Base-by-base conservation (phyloP, 1,140 invertebrate genomes). In the Pseudomyrmex sp. region DNA sequence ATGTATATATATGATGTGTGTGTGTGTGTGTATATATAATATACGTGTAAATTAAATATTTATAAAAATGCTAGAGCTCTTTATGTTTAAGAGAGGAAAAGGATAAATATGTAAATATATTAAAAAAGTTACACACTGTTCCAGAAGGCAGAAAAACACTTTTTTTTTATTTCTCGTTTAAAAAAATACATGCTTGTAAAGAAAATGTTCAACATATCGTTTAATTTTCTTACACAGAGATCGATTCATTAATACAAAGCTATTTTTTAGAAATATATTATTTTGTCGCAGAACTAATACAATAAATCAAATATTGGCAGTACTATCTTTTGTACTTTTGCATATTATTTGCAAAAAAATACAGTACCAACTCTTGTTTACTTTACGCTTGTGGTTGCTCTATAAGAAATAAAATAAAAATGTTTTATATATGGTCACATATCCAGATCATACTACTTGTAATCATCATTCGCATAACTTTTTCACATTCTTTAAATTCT, bases 141-240 rank as follows among this genome's bases (percentile, higher is more conserved):
- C 82, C 35, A 35, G 35, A 87, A 90, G 92, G 84, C 87, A 90
- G 92, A 93, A 90, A 93, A 35, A 35, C 35, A 4, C 66, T 92
- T 91, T 91, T 91, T n/a, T 76, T 94, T 94, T 94, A 94, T 94
- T 94, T 90, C 69, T 80, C 68, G 56, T 61, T 87, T 68, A 76
- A 79, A 66, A 80, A 68, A 86, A 86, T 86, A 89, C 89, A 91
- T 85, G 82, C 58, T 66, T 77, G 66, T 82, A 73, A 62, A 52
- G 65, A 75, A 85, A 80, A 85, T 85, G 73, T 77, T 88, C 50
- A 70, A 52, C 65, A 74, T 73, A 85, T 35, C 84, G 88, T 76
- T 85, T 72, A 89, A 74, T 54, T 59, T 59, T 84, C 5, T 35
- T 35, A 35, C 5, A 35, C 35, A 35, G 35, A 35, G 5, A 35